These are phyloP conservation scores for Cyaniris semiargus DNA, from an alignment of 2,888 invertebrate species.

Conservation along the genomic window DNA sequence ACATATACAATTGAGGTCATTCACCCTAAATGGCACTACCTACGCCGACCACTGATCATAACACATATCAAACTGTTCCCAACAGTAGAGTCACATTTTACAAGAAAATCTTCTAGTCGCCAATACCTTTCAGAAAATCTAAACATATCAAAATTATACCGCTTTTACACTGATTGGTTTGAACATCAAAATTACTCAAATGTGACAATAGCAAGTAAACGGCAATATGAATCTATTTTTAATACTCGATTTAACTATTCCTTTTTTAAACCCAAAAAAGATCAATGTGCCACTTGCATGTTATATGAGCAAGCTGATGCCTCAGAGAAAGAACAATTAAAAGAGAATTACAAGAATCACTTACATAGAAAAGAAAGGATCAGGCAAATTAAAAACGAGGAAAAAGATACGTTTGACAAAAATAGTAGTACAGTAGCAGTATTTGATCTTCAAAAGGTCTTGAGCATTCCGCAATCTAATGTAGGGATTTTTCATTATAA, in stretches of 20 bases:
- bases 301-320: slow-evolving; percentile 31
- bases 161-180: no score
- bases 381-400: slow-evolving; percentile 43
- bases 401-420: slow-evolving; percentile 38
- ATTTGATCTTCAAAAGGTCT: slow-evolving; percentile 45
- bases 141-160: neutral
- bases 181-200: no score
- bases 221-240: slow-evolving; percentile 23
- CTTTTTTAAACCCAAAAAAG: slow-evolving; percentile 30
- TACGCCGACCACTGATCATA: no score
- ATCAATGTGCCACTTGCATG: slow-evolving; percentile 28
- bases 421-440: slow-evolving; percentile 38
- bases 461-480: slow-evolving; percentile 44
- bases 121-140: slow-evolving; percentile 8
- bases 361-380: slow-evolving; percentile 42
- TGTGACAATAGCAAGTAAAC: no score
- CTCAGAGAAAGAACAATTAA: slow-evolving; percentile 23
- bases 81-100: neutral
- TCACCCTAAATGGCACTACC: no score
- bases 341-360: slow-evolving; percentile 38
- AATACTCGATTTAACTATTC: slow-evolving; percentile 29
- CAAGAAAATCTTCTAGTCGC: no score
- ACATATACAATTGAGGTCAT: no score
- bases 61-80: neutral
- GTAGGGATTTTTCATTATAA: slow-evolving; percentile 45